These are phyloP conservation scores for Drosophila nigromelanica DNA, from an alignment of 1,140 invertebrate genomes.

Conservation along the genomic window DNA sequence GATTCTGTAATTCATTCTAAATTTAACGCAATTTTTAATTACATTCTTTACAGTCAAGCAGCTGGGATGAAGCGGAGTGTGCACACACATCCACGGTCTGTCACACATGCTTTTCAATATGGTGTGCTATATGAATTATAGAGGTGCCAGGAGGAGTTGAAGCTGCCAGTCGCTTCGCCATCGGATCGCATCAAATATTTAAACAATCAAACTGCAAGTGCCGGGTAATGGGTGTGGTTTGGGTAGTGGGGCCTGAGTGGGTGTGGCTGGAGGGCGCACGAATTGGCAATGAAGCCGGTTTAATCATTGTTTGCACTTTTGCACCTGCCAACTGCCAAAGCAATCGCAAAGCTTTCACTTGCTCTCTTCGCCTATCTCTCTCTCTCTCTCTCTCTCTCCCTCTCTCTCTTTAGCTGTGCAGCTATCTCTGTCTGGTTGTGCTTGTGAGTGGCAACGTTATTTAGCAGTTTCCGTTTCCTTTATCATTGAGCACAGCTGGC, in stretches of 20 bases:
- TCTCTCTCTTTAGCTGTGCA: constrained; percentile 2
- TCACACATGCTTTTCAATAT: constrained; percentile 9
- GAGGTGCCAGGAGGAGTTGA: constrained; percentile 10
- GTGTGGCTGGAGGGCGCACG: constrained; percentile 1
- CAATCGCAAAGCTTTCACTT: neutral
- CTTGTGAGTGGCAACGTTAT: constrained; percentile 62
- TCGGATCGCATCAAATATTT: constrained; percentile 73
- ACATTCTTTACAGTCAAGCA: neutral
- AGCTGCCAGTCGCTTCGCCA: constrained; percentile 38
- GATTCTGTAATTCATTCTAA: neutral
- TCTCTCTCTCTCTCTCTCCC: neutral
- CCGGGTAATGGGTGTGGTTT: constrained; percentile 20
- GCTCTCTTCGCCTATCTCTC: neutral
- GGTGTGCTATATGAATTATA: constrained; percentile 41
- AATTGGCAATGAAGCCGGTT: constrained; percentile 29
- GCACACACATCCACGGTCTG: neutral
- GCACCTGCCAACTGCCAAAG: constrained; percentile 63
- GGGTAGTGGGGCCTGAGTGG: neutral
- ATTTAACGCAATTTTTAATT: neutral
- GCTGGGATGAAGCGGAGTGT: neutral
- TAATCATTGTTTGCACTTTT: constrained; percentile 67
- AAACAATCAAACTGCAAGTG: constrained; percentile 69
- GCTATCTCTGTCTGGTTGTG: constrained; percentile 12
- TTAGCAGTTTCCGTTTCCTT: constrained; percentile 77
- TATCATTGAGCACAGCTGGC: constrained; percentile 69